Evolutionary conservation across 2,888 invertebrate species (phyloP), one percentile per base, ranked within the genome.

Genomic region (Drosophila borborema): DNA sequence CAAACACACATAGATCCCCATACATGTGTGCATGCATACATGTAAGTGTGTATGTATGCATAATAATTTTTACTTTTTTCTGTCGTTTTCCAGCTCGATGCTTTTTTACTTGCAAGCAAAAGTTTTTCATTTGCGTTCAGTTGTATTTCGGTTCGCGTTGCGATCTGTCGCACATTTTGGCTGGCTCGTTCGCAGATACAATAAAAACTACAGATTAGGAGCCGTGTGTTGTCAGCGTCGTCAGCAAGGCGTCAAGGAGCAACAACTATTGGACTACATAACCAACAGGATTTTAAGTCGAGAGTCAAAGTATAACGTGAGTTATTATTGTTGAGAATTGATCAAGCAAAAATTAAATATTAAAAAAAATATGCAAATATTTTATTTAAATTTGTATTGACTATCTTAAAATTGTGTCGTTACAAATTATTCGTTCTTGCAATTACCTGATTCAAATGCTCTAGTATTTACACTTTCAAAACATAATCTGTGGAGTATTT

Each of bases 41-140:
- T 56, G 28, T 28, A 16, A 68, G 46, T 70, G 14, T 72, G 49
- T 72, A 55, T 82, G 82, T 88, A 78, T 82, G 89, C 88, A 87
- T 90, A 86, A 88, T 86, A 84, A 84, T 89, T 86, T 85, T 86
- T 80, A 76, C 81, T 81, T 81, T 86, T 82, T 86, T 86, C 74
- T 63, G 89, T 80, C 77, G 90, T 89, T 86, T 85, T 86, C 85
- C 85, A 86, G 87, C 89, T 71, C 82, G 90, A 72, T 85, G 86
- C 71, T 89, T 81, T 90, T 86, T 91, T 90, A 91, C 91, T 84
- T 91, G 87, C 81, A 81, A 89, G 87, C 91, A 82, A 91, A 89
- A 90, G 91, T 91, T 91, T 92, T 91, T 91, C 91, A 92, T 89
- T 91, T 91, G 84, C 90, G 82, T 90, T 91, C 92, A 91, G 91